Evolutionary conservation across 2,797 vertebrate genomes (phyloP).

Genomic region (Characodon lateralis): DNA sequence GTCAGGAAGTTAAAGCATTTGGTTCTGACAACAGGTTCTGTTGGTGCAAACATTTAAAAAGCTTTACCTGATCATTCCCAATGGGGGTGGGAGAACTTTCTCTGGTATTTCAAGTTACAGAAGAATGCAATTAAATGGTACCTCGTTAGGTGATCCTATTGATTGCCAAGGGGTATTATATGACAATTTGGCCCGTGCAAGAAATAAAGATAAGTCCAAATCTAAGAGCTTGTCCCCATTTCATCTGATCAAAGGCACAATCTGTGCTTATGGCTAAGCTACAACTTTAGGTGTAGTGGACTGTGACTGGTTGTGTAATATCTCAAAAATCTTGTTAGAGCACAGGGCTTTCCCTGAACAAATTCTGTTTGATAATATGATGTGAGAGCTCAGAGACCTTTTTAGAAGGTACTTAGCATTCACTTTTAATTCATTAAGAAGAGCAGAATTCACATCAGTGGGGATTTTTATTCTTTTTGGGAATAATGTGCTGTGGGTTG

Average conservation of each 20-base stretch:
- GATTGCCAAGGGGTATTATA: neutral
- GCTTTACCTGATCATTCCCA: neutral
- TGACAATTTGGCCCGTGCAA: neutral
- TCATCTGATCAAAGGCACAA: constrained; percentile 1
- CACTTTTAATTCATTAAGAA: constrained; percentile 9
- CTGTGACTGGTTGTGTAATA: neutral
- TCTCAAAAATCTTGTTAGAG: neutral
- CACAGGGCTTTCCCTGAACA: constrained; percentile 5
- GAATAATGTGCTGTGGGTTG: neutral
- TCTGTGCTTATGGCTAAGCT: neutral
- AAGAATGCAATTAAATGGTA: neutral
- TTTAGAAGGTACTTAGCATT: neutral
- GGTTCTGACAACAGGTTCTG: neutral
- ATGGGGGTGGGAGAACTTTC: neutral
- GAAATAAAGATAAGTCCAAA: constrained; percentile 11
- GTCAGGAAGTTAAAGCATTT: neutral
- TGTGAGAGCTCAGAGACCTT: neutral
- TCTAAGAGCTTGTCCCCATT: neutral
- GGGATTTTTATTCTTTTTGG: neutral
- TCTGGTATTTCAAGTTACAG: neutral
- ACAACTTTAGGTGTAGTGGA: neutral
- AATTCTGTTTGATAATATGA: constrained; percentile 1
- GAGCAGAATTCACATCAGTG: neutral
- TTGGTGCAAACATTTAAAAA: neutral
- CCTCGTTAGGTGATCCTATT: neutral